Conservation (phyloP, 2,113 vertebrate species). For the Ctenomys sociabilis region DNA sequence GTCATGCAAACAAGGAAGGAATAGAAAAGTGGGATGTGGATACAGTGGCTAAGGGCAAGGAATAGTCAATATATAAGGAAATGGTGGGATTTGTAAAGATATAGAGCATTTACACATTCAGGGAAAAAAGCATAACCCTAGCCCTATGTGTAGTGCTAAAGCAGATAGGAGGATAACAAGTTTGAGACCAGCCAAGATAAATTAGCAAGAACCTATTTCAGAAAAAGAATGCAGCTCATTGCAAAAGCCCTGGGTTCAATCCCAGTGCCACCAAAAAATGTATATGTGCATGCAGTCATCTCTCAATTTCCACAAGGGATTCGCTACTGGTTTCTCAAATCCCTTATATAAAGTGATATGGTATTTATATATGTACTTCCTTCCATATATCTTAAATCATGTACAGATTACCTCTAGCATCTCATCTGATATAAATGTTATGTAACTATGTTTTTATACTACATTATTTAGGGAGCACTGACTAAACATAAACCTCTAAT, state of each 20-base stretch:
- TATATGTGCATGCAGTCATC: too few relatives aligned
- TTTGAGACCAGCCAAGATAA: background rate
- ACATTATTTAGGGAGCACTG: background rate
- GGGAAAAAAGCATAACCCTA: background rate
- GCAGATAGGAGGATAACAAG: background rate
- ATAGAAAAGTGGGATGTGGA: fast-evolving
- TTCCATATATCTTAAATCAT: background rate
- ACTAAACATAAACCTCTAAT: background rate
- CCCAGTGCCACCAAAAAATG: background rate
- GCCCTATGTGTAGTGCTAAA: background rate
- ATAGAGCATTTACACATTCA: background rate
- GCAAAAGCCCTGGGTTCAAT: background rate
- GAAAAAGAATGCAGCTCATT: background rate
- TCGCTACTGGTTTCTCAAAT: background rate
- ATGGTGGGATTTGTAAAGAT: background rate
- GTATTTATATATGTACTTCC: background rate
- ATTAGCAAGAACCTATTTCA: background rate
- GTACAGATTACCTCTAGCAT: background rate
- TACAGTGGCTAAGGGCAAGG: background rate
- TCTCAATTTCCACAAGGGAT: background rate
- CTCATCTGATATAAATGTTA: background rate
- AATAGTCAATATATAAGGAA: background rate
- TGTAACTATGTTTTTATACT: background rate
- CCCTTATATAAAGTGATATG: background rate
- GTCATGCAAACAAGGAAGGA: background rate